phyloP scores from a whole-genome alignment of 2,113 vertebrate species.

The Gymnarchus niloticus region DNA sequence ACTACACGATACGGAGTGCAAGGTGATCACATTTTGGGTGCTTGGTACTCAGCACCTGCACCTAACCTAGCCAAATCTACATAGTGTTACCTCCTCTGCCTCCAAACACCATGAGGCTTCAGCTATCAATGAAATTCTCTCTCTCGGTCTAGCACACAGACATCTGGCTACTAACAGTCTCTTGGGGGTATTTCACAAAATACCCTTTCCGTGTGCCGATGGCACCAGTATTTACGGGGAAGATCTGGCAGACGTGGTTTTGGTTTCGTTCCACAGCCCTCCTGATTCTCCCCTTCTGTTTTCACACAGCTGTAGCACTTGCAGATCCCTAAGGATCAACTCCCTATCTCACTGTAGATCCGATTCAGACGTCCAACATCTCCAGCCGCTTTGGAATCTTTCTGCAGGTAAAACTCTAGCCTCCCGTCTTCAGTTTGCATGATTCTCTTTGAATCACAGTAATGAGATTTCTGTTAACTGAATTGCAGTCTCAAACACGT shows the following conservation, averaged over 20 bases:
- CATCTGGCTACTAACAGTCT: constrained; percentile 10
- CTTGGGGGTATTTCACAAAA: neutral
- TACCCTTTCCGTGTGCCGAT: neutral
- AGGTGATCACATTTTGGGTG: neutral
- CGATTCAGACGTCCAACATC: neutral
- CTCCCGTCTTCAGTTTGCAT: neutral
- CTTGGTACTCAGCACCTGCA: neutral
- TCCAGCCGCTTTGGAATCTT: neutral
- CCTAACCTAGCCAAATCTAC: neutral
- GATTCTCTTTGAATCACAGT: neutral
- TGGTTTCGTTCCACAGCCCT: neutral
- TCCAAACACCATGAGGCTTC: neutral
- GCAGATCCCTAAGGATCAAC: neutral
- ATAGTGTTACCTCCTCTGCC: neutral
- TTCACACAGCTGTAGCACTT: neutral
- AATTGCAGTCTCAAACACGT: constrained; percentile 21
- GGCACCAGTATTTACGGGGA: neutral
- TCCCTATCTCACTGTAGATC: neutral
- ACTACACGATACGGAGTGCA: neutral
- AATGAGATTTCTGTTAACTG: neutral
- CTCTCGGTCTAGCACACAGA: constrained; percentile 1
- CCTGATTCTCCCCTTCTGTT: neutral
- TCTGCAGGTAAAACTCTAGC: neutral
- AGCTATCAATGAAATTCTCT: neutral
- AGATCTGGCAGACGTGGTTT: neutral